Evolutionary conservation across 2,797 vertebrate species (phyloP).

Genomic region (Hoplostethus mediterraneus): DNA sequence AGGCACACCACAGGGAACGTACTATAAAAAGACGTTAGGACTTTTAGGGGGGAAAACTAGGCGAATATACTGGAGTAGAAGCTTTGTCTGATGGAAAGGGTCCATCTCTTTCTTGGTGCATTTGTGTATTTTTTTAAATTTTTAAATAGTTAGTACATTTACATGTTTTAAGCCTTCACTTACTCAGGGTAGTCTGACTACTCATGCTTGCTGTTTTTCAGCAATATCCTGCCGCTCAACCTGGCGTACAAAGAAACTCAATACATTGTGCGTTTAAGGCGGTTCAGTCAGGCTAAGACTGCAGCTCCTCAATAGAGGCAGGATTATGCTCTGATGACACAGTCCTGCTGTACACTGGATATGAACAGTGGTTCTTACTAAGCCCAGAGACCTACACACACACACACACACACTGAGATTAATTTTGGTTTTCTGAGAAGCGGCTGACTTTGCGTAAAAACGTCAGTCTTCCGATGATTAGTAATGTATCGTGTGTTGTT

Average conservation of each 20-base stretch:
- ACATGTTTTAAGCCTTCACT: too few relatives aligned
- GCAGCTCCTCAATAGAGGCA: slow-evolving; percentile 57
- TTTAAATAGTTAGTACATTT: too few relatives aligned
- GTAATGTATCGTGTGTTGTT: slow-evolving; percentile 72
- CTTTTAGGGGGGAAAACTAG: too few relatives aligned
- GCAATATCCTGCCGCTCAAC: slow-evolving; percentile 11
- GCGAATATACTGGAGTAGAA: too few relatives aligned
- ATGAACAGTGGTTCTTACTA: slow-evolving; percentile 67
- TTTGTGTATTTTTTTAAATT: neutral
- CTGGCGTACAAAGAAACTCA: slow-evolving; percentile 13
- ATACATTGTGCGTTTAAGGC: slow-evolving; percentile 14
- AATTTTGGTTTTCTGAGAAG: slow-evolving; percentile 71
- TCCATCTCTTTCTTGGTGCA: neutral
- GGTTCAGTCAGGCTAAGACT: slow-evolving; percentile 54
- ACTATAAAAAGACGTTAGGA: too few relatives aligned
- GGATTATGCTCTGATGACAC: slow-evolving; percentile 72
- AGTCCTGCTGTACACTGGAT: slow-evolving; percentile 46
- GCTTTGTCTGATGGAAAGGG: too few relatives aligned
- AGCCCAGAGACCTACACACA: slow-evolving; percentile 47
- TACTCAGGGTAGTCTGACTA: too few relatives aligned
- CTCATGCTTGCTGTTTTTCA: too few relatives aligned
- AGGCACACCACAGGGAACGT: too few relatives aligned
- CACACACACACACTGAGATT: slow-evolving; percentile 58
- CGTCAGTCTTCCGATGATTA: slow-evolving; percentile 73
- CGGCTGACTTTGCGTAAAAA: slow-evolving; percentile 56